phyloP scores from a whole-genome alignment of 2,797 vertebrate species.

The Malurus splendens region DNA sequence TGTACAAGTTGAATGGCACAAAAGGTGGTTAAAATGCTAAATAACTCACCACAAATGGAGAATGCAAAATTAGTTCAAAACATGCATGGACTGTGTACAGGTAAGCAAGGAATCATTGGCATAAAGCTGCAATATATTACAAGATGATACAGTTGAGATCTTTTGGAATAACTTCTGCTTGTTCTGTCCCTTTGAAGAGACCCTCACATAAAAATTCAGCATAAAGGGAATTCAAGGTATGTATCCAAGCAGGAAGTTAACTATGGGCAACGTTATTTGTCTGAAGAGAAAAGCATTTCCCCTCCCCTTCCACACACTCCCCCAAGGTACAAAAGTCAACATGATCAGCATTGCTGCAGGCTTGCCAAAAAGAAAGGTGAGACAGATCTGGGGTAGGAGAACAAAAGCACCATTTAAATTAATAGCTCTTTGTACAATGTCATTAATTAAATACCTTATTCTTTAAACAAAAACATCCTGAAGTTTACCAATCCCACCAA shows the following conservation, averaged over 20 bases:
- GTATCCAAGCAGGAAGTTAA: conserved; percentile 48
- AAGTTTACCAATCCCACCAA: conserved; percentile 29
- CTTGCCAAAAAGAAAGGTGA: conserved; percentile 50
- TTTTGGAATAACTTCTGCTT: conserved; percentile 65
- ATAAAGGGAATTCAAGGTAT: conserved; percentile 36
- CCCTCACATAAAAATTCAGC: conserved; percentile 32
- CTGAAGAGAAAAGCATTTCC: conserved; percentile 47
- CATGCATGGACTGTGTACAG: conserved; percentile 73
- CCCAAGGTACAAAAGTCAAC: conserved; percentile 37
- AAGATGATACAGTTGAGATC: conserved; percentile 70
- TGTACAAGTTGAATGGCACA: conserved; percentile 80
- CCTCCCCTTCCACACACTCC: conserved; percentile 22
- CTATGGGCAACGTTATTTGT: background rate
- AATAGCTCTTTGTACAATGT: conserved; percentile 52
- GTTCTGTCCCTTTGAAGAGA: conserved; percentile 40
- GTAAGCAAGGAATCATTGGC: conserved; percentile 74
- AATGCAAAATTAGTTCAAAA: conserved; percentile 72
- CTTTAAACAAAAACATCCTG: conserved; percentile 45
- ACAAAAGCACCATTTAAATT: conserved; percentile 51
- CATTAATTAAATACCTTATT: conserved; percentile 57
- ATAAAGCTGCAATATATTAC: conserved; percentile 80
- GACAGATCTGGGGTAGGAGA: conserved; percentile 37
- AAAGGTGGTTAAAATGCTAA: conserved; percentile 68
- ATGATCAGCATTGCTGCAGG: conserved; percentile 8
- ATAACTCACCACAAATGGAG: conserved; percentile 68